phyloP scores from a whole-genome alignment of 2,113 vertebrate genomes.

The Syngnathus floridae region DNA sequence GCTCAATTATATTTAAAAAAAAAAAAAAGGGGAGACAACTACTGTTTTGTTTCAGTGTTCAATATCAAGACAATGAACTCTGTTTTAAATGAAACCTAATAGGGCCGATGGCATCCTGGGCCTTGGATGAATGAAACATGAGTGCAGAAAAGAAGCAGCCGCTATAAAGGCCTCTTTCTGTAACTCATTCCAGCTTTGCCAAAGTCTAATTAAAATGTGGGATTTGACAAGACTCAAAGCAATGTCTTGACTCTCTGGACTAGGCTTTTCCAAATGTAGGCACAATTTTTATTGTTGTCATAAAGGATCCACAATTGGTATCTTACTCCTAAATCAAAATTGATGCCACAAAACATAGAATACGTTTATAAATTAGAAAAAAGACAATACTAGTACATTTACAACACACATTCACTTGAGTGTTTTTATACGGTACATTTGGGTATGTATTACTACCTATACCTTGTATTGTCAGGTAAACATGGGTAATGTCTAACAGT shows the following conservation, averaged over 20 bases:
- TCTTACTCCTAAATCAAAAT: not conserved
- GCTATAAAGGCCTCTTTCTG: slow-evolving; percentile 11
- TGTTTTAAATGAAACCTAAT: slow-evolving; percentile 70
- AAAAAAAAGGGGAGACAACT: slow-evolving; percentile 56
- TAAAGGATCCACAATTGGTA: not conserved
- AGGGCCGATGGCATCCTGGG: slow-evolving; percentile 46
- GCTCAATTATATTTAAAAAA: not conserved
- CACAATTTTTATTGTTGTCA: not conserved
- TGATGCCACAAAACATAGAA: not conserved
- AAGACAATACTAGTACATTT: not conserved
- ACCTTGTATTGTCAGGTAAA: slow-evolving; percentile 17
- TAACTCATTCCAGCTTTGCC: slow-evolving; percentile 8
- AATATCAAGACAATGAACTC: slow-evolving; percentile 68
- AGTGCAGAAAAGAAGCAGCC: slow-evolving; percentile 30
- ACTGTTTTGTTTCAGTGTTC: slow-evolving; percentile 63
- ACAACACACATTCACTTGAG: not conserved
- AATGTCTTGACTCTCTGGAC: not conserved
- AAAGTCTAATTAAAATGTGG: slow-evolving; percentile 7
- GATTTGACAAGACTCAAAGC: not conserved
- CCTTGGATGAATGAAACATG: slow-evolving; percentile 57
- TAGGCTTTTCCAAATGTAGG: not conserved
- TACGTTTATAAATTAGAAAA: too few species aligned
- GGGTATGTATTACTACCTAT: slow-evolving; percentile 32
- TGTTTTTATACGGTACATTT: not conserved
- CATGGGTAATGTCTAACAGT: slow-evolving; percentile 13